Conservation (phyloP, 1,140 invertebrate genomes). For the Copidosoma floridanum region DNA sequence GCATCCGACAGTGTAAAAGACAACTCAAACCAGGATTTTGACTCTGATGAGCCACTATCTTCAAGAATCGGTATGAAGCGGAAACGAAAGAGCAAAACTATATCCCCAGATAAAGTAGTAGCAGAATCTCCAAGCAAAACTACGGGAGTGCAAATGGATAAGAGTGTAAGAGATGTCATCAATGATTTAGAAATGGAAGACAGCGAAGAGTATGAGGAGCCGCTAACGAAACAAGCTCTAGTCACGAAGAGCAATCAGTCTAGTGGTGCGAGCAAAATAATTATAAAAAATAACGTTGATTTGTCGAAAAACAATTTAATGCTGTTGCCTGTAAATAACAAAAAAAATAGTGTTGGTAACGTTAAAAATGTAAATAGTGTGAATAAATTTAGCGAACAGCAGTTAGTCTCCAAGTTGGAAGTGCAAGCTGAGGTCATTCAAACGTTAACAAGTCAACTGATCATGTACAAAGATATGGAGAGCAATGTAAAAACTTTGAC, state of each 20-base stretch:
- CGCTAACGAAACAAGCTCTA: too few species aligned
- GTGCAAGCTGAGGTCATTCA: conserved; percentile 41
- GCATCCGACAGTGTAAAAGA: conserved; percentile 22
- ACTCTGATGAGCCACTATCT: conserved; percentile 25
- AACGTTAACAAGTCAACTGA: conserved; percentile 40
- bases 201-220: conserved; percentile 20
- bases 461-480: conserved; percentile 39
- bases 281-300: conserved; percentile 14
- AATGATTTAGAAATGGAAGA: conserved; percentile 34
- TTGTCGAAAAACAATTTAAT: too few species aligned
- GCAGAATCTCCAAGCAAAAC: conserved; percentile 2
- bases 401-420: conserved; percentile 36
- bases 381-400: too few species aligned
- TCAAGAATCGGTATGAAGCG: conserved; percentile 32
- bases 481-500: conserved; percentile 32
- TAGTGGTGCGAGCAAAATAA: conserved; percentile 5
- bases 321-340: conserved; percentile 6
- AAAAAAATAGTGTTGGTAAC: conserved; percentile 11
- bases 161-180: conserved; percentile 44
- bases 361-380: too few species aligned
- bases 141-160: conserved; percentile 20
- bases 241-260: too few species aligned
- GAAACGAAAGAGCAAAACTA: conserved; percentile 32
- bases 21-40: conserved; percentile 24
- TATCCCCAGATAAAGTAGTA: conserved; percentile 19